These are phyloP conservation scores for Drosophila bocki DNA, from an alignment of 1,140 invertebrate species.

Conservation along the genomic window DNA sequence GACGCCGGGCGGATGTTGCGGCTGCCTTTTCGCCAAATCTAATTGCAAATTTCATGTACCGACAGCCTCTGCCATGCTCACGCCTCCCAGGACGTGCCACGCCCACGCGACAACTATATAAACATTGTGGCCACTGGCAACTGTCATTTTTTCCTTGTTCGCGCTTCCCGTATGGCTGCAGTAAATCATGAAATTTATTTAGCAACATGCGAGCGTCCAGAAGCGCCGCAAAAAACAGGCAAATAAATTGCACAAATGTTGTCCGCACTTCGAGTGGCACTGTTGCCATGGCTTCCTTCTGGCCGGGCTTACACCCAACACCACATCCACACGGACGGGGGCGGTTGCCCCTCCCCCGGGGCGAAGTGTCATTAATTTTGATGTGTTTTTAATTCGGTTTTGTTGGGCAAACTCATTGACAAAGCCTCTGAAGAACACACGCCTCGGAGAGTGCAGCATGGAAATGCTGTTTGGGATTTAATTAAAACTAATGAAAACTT, in stretches of 20 bases:
- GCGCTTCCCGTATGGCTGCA: slow-evolving; percentile 57
- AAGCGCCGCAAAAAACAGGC: slow-evolving; percentile 41
- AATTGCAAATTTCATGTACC: slow-evolving; percentile 81
- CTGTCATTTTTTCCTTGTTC: slow-evolving; percentile 31
- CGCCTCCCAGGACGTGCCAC: slow-evolving; percentile 27
- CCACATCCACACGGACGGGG: background rate
- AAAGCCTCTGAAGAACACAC: slow-evolving; percentile 64
- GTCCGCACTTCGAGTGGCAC: slow-evolving; percentile 60
- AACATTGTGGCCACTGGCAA: slow-evolving; percentile 65
- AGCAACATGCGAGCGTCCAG: slow-evolving; percentile 46
- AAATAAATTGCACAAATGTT: slow-evolving; percentile 69
- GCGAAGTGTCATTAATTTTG: slow-evolving; percentile 67
- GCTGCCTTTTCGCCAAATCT: slow-evolving; percentile 75
- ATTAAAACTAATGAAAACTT: slow-evolving; percentile 83
- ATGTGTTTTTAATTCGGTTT: slow-evolving; percentile 78
- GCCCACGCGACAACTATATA: slow-evolving; percentile 57
- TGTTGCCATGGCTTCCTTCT: slow-evolving; percentile 28
- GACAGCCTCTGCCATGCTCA: slow-evolving; percentile 39
- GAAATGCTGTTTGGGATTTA: slow-evolving; percentile 73
- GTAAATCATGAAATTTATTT: slow-evolving; percentile 79
- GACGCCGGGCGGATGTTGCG: slow-evolving; percentile 58
- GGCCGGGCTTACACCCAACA: slow-evolving; percentile 5
- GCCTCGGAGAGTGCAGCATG: slow-evolving; percentile 31
- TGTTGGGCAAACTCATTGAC: slow-evolving; percentile 71
- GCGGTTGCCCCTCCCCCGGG: background rate